These are phyloP conservation scores for Larimichthys polyactis DNA, from an alignment of 2,113 vertebrate genomes.

Conservation along the genomic window DNA sequence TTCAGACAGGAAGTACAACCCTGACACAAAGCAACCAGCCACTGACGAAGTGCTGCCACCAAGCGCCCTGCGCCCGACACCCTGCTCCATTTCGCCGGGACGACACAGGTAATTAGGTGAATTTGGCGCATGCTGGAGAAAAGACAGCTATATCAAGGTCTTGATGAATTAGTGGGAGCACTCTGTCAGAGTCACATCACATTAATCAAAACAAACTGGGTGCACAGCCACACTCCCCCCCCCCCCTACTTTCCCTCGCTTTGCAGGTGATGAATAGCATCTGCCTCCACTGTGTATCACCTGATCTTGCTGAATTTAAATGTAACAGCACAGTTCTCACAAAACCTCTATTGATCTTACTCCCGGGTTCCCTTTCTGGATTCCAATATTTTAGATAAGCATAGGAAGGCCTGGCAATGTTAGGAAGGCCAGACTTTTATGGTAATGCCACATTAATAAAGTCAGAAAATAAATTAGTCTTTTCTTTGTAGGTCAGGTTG, in stretches of 20 bases:
- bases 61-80: conserved; percentile 63
- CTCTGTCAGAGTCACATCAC: conserved; percentile 82
- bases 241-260: conserved; percentile 6
- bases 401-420: conserved; percentile 33
- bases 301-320: conserved; percentile 79
- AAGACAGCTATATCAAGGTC: conserved; percentile 80
- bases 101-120: conserved; percentile 86
- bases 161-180: conserved; percentile 87
- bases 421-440: conserved; percentile 43
- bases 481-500: conserved; percentile 60
- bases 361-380: conserved; percentile 38
- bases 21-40: conserved; percentile 72
- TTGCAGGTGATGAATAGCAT: conserved; percentile 80
- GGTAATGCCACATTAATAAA: conserved; percentile 43
- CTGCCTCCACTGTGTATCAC: conserved; percentile 66
- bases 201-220: conserved; percentile 87
- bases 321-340: conserved; percentile 67
- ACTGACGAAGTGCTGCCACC: conserved; percentile 70
- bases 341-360: conserved; percentile 73
- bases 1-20: conserved; percentile 74
- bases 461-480: conserved; percentile 40
- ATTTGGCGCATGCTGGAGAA: conserved; percentile 78
- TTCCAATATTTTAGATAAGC: conserved; percentile 68
- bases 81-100: conserved; percentile 76
- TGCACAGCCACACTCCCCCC: conserved; percentile 57